Percentiles rank a stretch among this genome's conserved stretches.
These are phyloP conservation scores for Stenolophus ochropezus DNA, from an alignment of 2,888 invertebrate species.

Conservation along the genomic window DNA sequence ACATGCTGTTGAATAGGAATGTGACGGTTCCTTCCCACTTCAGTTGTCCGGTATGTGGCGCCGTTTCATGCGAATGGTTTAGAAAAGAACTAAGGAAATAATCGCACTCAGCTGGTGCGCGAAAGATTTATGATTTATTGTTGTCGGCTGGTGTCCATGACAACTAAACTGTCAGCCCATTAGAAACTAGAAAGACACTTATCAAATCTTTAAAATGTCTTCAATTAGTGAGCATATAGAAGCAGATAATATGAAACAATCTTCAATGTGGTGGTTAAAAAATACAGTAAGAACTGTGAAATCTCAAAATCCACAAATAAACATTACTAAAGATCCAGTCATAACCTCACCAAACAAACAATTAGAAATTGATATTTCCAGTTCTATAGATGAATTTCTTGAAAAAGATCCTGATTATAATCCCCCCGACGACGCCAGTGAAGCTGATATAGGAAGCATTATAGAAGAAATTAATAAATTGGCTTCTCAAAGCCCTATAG, in stretches of 20 bases:
- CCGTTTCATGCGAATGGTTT: neutral
- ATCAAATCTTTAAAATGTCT: slow-evolving; percentile 38
- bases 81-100: neutral
- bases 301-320: slow-evolving; percentile 44
- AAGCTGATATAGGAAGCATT: slow-evolving; percentile 81
- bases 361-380: slow-evolving; percentile 66
- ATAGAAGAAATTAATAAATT: slow-evolving; percentile 81
- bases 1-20: slow-evolving; percentile 25
- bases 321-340: slow-evolving; percentile 29
- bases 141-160: slow-evolving; percentile 11
- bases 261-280: slow-evolving; percentile 57
- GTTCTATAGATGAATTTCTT: slow-evolving; percentile 70
- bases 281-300: slow-evolving; percentile 37
- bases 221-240: slow-evolving; percentile 54
- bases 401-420: slow-evolving; percentile 68
- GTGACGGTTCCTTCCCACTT: slow-evolving; percentile 9
- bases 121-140: neutral
- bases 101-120: slow-evolving; percentile 18
- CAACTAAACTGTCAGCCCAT: slow-evolving; percentile 20
- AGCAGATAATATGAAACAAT: slow-evolving; percentile 51
- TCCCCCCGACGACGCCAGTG: slow-evolving; percentile 69
- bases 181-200: neutral
- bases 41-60: neutral
- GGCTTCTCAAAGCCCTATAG: slow-evolving; percentile 72
- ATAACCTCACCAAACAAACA: slow-evolving; percentile 57